Percentiles rank a stretch among this genome's conserved stretches.
These are phyloP conservation scores for Heterocephalus glaber DNA, from an alignment of 2,113 vertebrate species.

Conservation along the genomic window DNA sequence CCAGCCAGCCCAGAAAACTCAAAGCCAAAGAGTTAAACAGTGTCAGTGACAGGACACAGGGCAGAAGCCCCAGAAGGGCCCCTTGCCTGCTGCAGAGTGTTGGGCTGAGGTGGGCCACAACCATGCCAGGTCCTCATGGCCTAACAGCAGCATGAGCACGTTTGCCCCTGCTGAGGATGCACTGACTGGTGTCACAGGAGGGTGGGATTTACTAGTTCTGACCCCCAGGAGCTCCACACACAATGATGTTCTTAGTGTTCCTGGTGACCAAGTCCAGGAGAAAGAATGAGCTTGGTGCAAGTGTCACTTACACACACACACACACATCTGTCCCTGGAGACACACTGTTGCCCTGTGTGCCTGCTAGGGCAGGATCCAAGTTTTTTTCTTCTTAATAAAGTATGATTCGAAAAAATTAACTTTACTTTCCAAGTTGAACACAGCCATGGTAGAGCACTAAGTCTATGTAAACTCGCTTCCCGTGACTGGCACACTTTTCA, in stretches of 20 bases:
- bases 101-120: rapidly evolving
- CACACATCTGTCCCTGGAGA: neutral
- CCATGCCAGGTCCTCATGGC: rapidly evolving
- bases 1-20: neutral
- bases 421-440: neutral
- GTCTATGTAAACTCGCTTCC: neutral
- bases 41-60: rapidly evolving
- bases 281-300: neutral
- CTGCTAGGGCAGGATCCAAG: neutral
- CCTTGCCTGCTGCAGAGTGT: neutral
- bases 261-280: neutral
- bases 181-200: neutral
- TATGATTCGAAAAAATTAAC: slow-evolving; percentile 9
- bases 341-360: neutral
- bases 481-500: no score
- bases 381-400: slow-evolving; percentile 80
- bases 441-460: neutral
- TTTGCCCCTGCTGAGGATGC: rapidly evolving
- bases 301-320: rapidly evolving
- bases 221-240: rapidly evolving
- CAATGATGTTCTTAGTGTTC: rapidly evolving
- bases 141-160: rapidly evolving
- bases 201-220: neutral
- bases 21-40: neutral
- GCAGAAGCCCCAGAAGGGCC: neutral